Base-by-base conservation (phyloP, 2,113 vertebrate genomes). In the Muntiacus reevesi region DNA sequence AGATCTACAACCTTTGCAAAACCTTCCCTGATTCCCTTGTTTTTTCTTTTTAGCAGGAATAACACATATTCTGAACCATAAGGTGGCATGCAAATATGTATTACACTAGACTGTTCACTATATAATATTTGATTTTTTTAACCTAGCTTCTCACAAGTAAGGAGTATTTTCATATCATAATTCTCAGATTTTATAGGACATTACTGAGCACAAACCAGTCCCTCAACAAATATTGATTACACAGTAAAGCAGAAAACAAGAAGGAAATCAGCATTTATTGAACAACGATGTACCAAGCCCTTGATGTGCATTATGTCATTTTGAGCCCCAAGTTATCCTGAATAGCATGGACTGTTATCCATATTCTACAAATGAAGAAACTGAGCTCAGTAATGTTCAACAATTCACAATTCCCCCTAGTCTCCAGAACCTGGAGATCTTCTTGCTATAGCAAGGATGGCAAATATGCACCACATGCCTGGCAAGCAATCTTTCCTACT, bases 401-500 rank as follows among this genome's bases (percentile, higher is more conserved):
- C 27, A 27, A 54, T 47, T 50, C 21, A 15, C 13, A 88, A 10
- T 40, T 64, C 19, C 23, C 5, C 47, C 28, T 27, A 11, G 47
- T 57, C 50, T 76, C 33, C 40, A 82, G 67, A 76, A 59, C 9
- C 50, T 40, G n/a, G 15, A 45, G 28, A 27, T 28, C 2, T 76
- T 47, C 43, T 8, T 27, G 2, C 33, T 19, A 4, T 2, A 30
- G 8, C 28, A 33, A 9, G 17, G 33, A 79, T 47, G 12, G 47
- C 14, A 28, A 78, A 13, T 27, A 2, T 1, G 6, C 7, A 1
- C 30, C 30, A 17, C 3, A 25, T 14, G 45, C 33, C 11, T 52
- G 47, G 55, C 52, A 87, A 50, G 59, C 9, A 90, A 40, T 33
- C 9, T 43, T 81, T 50, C 40, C 64, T 92, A 10, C 30, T 15